Evolutionary conservation across 1,140 invertebrate genomes (phyloP).

Genomic region (Laupala kohalensis): DNA sequence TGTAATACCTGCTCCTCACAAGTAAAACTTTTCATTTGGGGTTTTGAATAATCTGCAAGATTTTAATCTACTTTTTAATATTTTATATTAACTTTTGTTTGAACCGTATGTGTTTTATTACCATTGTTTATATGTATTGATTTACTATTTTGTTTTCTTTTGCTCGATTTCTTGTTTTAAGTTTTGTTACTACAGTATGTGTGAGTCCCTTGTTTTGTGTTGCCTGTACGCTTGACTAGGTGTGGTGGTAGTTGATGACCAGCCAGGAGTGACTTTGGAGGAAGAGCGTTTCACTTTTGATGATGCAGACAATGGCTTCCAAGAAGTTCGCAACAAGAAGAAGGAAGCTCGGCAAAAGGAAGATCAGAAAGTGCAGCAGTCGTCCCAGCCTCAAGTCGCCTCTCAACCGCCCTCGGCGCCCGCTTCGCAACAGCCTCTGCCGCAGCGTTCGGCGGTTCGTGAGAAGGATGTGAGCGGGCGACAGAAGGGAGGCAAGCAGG

Average conservation of each 20-base stretch:
- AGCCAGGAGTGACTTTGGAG: constrained; percentile 26
- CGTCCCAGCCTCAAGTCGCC: neutral
- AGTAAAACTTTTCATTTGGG: no score
- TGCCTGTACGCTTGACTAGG: constrained; percentile 23
- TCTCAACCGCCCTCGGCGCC: neutral
- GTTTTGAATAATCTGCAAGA: no score
- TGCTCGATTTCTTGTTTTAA: constrained; percentile 14
- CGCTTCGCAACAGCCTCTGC: neutral
- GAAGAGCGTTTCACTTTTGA: constrained; percentile 34
- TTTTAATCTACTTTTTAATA: neutral
- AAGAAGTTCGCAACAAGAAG: constrained; percentile 75
- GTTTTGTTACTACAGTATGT: constrained; percentile 7
- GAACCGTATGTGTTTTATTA: neutral
- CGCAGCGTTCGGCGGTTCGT: neutral
- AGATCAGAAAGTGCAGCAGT: constrained; percentile 4
- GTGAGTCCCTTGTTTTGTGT: constrained; percentile 13
- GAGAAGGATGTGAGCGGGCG: neutral
- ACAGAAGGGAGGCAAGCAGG: neutral
- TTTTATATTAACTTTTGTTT: no score
- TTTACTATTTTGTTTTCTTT: constrained; percentile 3
- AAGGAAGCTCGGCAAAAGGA: constrained; percentile 37
- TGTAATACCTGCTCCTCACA: no score
- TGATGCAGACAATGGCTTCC: constrained; percentile 61
- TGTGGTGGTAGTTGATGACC: constrained; percentile 43
- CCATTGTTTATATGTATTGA: constrained; percentile 4